Evolutionary conservation across 1,140 invertebrate species (phyloP), one percentile per base, ranked within the genome.

Genomic region (Mya arenaria): DNA sequence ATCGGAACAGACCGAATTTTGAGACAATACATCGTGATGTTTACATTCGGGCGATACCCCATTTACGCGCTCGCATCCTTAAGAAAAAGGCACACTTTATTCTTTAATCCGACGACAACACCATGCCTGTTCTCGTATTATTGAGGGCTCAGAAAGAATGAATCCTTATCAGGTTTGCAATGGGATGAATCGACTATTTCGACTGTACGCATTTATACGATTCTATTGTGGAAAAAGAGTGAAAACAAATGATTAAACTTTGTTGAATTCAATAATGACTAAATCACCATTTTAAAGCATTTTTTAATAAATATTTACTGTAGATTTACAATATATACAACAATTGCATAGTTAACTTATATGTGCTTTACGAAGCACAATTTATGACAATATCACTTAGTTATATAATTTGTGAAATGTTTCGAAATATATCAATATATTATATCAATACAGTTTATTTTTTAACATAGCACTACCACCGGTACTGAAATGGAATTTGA

Each of bases 81-180:
- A 41, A 41, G 25, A 68, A 62, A 32, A 28, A 56, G 25, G 25
- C 65, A 19, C 37, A 62, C 6, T 39, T 60, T 32, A 69, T 71
- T 37, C n/a, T 4, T 23, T 32, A 62, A 28, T 10, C 65, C 60
- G 25, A 60, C 55, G 15, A 69, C 77, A 32, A 71, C 34, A 71
- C 77, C 77, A 30, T 71, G 55, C 28, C 65, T 71, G 5, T 80
- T 80, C 71, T 80, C 77, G 23, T 80, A 80, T 62, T 80, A 69
- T 58, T 15, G 25, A 6, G 32, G 37, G 15, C 5, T 25, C 37
- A 41, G n/a, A 36, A 78, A 28, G 10, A 60, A 44, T 62, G 65
- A 30, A 41, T n/a, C n/a, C n/a, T n/a, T n/a, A n/a, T n/a, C n/a
- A n/a, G n/a, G n/a, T n/a, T n/a, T 48, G n/a, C n/a, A 4, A 52